These are phyloP conservation scores for Schizopygopsis malacanthus DNA, from an alignment of 2,797 vertebrate species.

Conservation along the genomic window DNA sequence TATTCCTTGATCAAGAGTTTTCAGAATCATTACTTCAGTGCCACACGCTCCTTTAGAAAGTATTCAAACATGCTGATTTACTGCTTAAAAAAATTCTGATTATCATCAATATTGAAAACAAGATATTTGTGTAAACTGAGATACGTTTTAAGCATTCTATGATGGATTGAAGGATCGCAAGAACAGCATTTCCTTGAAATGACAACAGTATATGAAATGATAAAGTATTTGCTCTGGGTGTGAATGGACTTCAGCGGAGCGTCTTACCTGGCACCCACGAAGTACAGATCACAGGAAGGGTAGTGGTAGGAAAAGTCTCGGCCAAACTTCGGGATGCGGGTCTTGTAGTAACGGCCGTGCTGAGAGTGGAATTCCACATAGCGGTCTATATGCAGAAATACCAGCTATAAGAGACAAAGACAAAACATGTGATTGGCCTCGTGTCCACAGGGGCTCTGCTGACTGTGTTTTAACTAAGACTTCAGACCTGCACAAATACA, in stretches of 20 bases:
- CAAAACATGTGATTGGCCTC: neutral
- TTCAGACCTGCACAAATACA: neutral
- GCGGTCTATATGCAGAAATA: constrained; percentile 90
- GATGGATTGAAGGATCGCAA: neutral
- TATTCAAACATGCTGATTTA: neutral
- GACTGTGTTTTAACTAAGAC: no score
- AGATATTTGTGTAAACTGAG: neutral
- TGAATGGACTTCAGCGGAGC: neutral
- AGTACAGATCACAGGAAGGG: constrained; percentile 94
- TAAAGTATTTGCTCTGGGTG: neutral
- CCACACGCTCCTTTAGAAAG: neutral
- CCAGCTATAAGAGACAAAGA: constrained; percentile 79
- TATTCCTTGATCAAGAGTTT: neutral
- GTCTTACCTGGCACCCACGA: constrained; percentile 92
- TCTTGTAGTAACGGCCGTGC: constrained; percentile 93
- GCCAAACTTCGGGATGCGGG: constrained; percentile 96
- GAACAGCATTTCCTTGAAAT: neutral
- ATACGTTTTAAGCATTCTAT: neutral
- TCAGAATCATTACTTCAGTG: neutral
- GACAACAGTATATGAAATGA: neutral
- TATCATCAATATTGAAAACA: no score
- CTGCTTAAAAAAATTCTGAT: neutral
- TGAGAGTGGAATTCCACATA: constrained; percentile 97
- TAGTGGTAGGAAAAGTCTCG: constrained; percentile 95
- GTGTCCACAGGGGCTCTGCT: neutral